These are phyloP conservation scores for Acleris literana DNA, from an alignment of 2,888 invertebrate genomes.

Conservation along the genomic window DNA sequence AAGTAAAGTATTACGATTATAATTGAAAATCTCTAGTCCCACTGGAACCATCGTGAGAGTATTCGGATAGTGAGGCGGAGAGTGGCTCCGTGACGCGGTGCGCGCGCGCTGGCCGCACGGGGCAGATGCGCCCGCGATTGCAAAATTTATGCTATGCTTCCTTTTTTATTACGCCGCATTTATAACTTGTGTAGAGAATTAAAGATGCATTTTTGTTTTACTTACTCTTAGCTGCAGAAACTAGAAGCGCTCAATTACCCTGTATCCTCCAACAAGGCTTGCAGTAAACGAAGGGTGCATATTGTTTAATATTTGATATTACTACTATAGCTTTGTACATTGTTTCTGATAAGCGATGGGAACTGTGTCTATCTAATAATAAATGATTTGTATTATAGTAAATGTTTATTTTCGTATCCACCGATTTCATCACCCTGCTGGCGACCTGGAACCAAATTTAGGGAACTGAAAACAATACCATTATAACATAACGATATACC, in stretches of 20 bases:
- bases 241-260: constrained; percentile 83
- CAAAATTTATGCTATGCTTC: constrained; percentile 76
- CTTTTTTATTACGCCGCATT: constrained; percentile 75
- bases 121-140: constrained; percentile 45
- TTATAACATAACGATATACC: no score
- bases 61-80: constrained; percentile 51
- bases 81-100: constrained; percentile 34
- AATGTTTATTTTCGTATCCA: constrained; percentile 53
- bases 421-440: constrained; percentile 17
- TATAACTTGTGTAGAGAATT: constrained; percentile 78
- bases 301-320: constrained; percentile 84
- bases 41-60: constrained; percentile 83
- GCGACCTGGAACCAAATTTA: constrained; percentile 6
- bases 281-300: constrained; percentile 84
- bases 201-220: constrained; percentile 80
- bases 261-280: constrained; percentile 82
- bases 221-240: constrained; percentile 78
- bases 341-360: constrained; percentile 88
- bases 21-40: constrained; percentile 88
- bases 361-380: constrained; percentile 88
- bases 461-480: background rate
- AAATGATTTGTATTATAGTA: constrained; percentile 88
- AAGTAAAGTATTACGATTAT: constrained; percentile 82
- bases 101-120: constrained; percentile 42
- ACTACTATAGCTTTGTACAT: constrained; percentile 88